Evolutionary conservation across 2,888 invertebrate genomes (phyloP), one percentile per base, ranked within the genome.

Genomic region (Sminthurinus aureus): DNA sequence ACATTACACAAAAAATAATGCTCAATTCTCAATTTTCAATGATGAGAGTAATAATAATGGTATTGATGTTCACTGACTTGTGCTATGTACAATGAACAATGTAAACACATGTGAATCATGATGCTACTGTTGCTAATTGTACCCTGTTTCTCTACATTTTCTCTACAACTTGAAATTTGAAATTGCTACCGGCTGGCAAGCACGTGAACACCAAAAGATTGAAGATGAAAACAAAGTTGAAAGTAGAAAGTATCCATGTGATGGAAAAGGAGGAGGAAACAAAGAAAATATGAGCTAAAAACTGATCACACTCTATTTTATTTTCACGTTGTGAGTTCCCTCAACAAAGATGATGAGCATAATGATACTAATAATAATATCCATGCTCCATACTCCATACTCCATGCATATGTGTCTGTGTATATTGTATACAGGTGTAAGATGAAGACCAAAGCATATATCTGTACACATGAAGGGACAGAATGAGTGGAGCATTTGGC

Each of bases 111-210:
- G 12, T 18, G 74, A 75, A 18, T n/a, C 50, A 58, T 18, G 9
- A 38, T 38, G 58, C 58, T 58, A 58, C 58, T 58, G 58, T 58
- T 58, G 58, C 58, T 58, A 58, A 58, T 58, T 58, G 58, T 58
- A 58, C 13, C 15, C 18, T 58, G 18, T 18, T 58, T 15, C 58
- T 58, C 58, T 38, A 38, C n/a, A n/a, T 38, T 38, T 38, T 38
- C 38, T 38, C 38, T 38, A 38, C 38, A 38, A 38, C n/a, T n/a
- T n/a, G n/a, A n/a, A n/a, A n/a, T n/a, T n/a, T n/a, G n/a, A 9
- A 26, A 4, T 20, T 52, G 80, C 81, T 81, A 74, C 81, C 81
- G 81, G 74, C 73, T 81, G 81, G 81, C 81, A 81, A 52, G 58
- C 80, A 71, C 73, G 52, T 20, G 11, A 18, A 50, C 12, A 12